Evolutionary conservation across 2,888 invertebrate species (phyloP).

Genomic region (Erebia ligea): DNA sequence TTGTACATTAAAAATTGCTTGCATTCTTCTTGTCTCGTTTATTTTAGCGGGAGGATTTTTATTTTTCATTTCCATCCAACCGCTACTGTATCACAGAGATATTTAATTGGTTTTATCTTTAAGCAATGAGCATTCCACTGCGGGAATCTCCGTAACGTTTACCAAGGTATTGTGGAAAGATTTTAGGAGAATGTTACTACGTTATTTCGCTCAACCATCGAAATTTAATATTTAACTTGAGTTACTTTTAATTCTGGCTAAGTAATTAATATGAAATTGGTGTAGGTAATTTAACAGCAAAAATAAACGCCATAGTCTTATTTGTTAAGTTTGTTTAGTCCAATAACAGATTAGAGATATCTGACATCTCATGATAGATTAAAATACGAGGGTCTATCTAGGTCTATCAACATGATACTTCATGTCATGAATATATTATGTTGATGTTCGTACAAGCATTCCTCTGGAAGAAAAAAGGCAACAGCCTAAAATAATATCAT

Average conservation of each 20-base stretch:
- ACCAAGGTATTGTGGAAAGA: constrained; percentile 13
- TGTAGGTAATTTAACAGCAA: neutral
- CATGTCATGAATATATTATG: neutral
- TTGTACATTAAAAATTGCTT: constrained; percentile 80
- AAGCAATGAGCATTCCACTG: constrained; percentile 26
- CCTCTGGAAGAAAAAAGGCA: too few relatives aligned
- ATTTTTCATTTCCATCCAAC: constrained; percentile 62
- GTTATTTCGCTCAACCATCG: neutral
- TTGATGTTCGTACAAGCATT: neutral
- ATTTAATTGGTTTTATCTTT: constrained; percentile 64
- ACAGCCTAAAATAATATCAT: too few relatives aligned
- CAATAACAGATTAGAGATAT: neutral
- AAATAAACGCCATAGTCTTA: neutral
- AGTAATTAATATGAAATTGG: neutral
- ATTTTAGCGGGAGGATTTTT: constrained; percentile 66
- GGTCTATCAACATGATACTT: neutral
- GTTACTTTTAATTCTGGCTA: neutral
- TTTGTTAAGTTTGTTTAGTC: neutral
- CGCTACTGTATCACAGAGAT: constrained; percentile 55
- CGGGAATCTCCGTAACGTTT: constrained; percentile 29
- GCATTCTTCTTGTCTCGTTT: constrained; percentile 74
- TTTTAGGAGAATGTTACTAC: constrained; percentile 14
- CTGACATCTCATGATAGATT: neutral
- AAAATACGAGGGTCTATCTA: neutral
- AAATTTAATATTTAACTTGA: constrained; percentile 2